Base-by-base conservation (phyloP, 2,797 vertebrate genomes). In the Nannoperca obscura region DNA sequence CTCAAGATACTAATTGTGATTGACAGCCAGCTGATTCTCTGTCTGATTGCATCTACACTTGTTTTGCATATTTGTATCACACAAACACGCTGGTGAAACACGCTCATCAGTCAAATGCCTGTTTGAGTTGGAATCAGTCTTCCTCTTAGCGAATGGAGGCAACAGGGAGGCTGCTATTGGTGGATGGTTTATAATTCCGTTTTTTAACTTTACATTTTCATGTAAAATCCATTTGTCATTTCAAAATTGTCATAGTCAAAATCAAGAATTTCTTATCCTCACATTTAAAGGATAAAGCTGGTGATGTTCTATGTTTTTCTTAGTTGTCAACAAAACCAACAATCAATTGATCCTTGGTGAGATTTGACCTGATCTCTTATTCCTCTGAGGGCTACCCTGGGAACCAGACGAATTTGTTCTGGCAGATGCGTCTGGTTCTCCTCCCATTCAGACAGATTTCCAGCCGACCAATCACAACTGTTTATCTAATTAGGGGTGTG, bases 31-130 rank as follows among this genome's bases (percentile, higher is more conserved):
- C 30, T 82, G 52, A 71, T 77, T 80, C 5, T 50, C 40, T 4
- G 7, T 22, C 58, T 79, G 71, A 80, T 67, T 78, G 57, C 65
- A 44, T 71, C 10, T 22, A 49, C 65, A 70, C 9, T 58, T n/a
- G 32, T 62, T 70, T 30, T 49, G 73, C 58, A 73, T 70, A 70
- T 72, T 34, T 34, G 57, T 10, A 71, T 44, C 20, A 11, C 19
- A 42, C 1, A 24, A 63, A 74, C 27, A 14, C 2, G 5, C 19
- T 9, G 0, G 7, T 9, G 38, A 62, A 50, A 10, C 13, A 27
- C 46, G 11, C n/a, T 3, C 40, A 64, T 76, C 71, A 70, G 5
- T 83, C 80, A 86, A 32, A 66, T 0, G 15, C 13, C 46, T 46
- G 15, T 15, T 54, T 2, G 3, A 50, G 40, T 57, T n/a, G 57